Percentiles rank a stretch among this genome's conserved stretches.
Evolutionary conservation across 1,140 invertebrate species (phyloP).

Genomic region (Conus ventricosus): DNA sequence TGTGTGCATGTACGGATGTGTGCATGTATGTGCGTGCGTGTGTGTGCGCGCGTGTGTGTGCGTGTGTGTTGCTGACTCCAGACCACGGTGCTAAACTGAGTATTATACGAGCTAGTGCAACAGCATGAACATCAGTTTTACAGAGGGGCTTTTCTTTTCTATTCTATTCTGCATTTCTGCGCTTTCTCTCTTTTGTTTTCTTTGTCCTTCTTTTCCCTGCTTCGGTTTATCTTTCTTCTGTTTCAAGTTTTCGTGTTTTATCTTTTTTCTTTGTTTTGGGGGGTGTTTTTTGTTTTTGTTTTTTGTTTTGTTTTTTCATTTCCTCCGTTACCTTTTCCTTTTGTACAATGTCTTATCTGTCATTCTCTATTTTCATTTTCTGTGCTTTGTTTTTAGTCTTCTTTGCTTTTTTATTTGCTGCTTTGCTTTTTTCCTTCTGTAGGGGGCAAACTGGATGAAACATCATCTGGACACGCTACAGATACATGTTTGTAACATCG

Average conservation of each 20-base stretch:
- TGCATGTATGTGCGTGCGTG: neutral
- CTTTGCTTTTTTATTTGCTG: neutral
- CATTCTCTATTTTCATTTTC: neutral
- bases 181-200: neutral
- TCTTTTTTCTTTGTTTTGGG: no score
- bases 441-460: no score
- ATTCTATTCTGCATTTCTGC: neutral
- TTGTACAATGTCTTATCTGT: neutral
- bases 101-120: neutral
- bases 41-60: neutral
- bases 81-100: neutral
- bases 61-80: neutral
- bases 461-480: no score
- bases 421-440: no score
- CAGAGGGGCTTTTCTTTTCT: neutral
- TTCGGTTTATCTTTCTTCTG: no score
- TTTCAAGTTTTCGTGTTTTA: no score
- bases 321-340: neutral
- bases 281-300: no score
- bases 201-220: no score
- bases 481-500: no score
- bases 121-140: neutral
- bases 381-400: neutral
- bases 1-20: no score
- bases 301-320: neutral